A percentile compares a stretch with the other conserved stretches of the same genome.
phyloP scores from a whole-genome alignment of 2,888 invertebrate genomes.

The Reticulitermes lucifugus region DNA sequence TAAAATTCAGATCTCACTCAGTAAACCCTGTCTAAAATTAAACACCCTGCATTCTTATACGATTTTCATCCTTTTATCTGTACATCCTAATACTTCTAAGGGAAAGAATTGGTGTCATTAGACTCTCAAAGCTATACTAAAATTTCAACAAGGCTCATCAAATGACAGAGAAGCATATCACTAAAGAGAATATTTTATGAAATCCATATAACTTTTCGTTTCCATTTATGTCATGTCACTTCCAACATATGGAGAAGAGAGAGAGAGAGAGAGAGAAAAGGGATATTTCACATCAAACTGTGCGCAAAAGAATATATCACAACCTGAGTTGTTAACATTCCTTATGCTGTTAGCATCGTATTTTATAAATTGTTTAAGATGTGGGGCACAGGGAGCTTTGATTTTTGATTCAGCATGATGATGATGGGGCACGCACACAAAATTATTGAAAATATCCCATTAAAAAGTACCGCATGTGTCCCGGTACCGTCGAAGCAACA shows the following conservation, averaged over 20 bases:
- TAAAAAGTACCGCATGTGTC: not conserved
- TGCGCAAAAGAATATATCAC: not conserved
- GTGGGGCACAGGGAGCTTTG: not conserved
- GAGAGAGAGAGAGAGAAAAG: not conserved
- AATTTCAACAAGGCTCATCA: slow-evolving; percentile 2
- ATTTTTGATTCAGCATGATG: not conserved
- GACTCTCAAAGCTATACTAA: not conserved
- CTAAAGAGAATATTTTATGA: not conserved
- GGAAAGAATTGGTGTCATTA: not conserved
- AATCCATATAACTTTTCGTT: not conserved
- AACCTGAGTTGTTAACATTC: not conserved
- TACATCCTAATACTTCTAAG: not conserved
- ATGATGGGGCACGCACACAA: not conserved
- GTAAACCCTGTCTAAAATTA: not conserved
- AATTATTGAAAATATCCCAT: slow-evolving; percentile 5
- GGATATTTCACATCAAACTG: not conserved
- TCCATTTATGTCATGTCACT: not conserved
- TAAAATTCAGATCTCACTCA: not conserved
- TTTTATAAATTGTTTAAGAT: not conserved
- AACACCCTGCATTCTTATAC: not conserved
- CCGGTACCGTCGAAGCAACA: too few species aligned
- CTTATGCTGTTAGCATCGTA: not conserved
- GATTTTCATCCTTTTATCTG: not conserved
- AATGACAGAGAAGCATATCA: not conserved
- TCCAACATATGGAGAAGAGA: not conserved